A percentile compares a stretch with the other conserved stretches of the same genome.
Conservation (phyloP, 2,113 vertebrate species). For the Eretmochelys imbricata region DNA sequence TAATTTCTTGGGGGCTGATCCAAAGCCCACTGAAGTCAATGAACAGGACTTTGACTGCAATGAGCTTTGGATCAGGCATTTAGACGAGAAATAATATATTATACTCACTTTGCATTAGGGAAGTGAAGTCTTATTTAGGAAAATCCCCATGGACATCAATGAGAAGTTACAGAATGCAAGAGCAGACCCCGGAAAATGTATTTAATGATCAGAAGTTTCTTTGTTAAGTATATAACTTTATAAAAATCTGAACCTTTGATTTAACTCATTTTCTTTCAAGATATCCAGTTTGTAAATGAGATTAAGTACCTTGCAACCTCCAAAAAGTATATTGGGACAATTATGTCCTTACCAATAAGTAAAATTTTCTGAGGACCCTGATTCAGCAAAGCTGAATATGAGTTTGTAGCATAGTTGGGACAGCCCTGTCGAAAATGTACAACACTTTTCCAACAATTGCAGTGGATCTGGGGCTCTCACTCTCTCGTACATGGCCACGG, state of each 20-base stretch:
- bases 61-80: neutral
- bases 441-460: neutral
- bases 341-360: neutral
- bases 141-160: neutral
- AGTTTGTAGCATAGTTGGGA: fast-evolving
- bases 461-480: neutral
- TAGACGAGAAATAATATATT: neutral
- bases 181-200: neutral
- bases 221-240: neutral
- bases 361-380: neutral
- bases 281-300: neutral
- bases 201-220: neutral
- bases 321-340: neutral
- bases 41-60: neutral
- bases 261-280: neutral
- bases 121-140: neutral
- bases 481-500: neutral
- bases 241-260: neutral
- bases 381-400: neutral
- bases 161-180: neutral
- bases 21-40: neutral
- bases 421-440: neutral
- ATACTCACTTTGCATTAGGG: neutral
- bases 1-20: neutral
- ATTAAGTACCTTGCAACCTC: neutral